phyloP scores from a whole-genome alignment of 2,888 invertebrate genomes.

The Campoplex capitator region DNA sequence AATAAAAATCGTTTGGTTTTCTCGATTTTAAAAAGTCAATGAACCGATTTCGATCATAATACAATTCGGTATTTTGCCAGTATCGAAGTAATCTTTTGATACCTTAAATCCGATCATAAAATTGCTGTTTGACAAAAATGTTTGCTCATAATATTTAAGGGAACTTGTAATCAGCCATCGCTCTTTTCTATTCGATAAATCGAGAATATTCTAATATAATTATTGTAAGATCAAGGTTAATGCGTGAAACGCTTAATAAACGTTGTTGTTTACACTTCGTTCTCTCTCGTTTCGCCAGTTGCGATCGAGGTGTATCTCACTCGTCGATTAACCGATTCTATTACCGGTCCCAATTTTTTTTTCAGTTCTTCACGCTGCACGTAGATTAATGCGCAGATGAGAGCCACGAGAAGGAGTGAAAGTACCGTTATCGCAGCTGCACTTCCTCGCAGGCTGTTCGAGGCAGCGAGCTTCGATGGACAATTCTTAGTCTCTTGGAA shows the following conservation, averaged over 20 bases:
- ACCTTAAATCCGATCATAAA: not conserved
- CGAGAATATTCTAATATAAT: not conserved
- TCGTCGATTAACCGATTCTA: slow-evolving; percentile 89
- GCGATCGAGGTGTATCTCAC: slow-evolving; percentile 91
- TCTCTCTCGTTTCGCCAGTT: slow-evolving; percentile 86
- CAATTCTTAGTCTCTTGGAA: slow-evolving; percentile 79
- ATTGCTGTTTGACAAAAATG: not conserved
- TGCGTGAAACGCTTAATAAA: not conserved
- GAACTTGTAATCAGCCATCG: not conserved
- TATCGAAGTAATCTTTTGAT: not conserved
- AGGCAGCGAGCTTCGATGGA: slow-evolving; percentile 67
- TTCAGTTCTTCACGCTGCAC: slow-evolving; percentile 87
- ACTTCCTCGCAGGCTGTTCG: slow-evolving; percentile 69
- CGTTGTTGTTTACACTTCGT: slow-evolving; percentile 76
- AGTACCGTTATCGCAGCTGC: slow-evolving; percentile 77
- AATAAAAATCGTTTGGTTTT: not conserved
- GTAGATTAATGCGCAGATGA: slow-evolving; percentile 87
- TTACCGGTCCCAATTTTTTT: slow-evolving; percentile 87
- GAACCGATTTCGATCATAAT: not conserved
- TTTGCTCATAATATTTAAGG: too few species aligned
- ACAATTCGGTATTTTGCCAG: not conserved
- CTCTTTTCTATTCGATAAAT: not conserved
- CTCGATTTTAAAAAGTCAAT: not conserved
- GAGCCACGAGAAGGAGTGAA: slow-evolving; percentile 85
- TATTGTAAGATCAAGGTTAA: not conserved